A percentile compares a stretch with the other conserved stretches of the same genome.
Evolutionary conservation across 2,888 invertebrate species (phyloP).

Genomic region (Petrophora chlorosata): DNA sequence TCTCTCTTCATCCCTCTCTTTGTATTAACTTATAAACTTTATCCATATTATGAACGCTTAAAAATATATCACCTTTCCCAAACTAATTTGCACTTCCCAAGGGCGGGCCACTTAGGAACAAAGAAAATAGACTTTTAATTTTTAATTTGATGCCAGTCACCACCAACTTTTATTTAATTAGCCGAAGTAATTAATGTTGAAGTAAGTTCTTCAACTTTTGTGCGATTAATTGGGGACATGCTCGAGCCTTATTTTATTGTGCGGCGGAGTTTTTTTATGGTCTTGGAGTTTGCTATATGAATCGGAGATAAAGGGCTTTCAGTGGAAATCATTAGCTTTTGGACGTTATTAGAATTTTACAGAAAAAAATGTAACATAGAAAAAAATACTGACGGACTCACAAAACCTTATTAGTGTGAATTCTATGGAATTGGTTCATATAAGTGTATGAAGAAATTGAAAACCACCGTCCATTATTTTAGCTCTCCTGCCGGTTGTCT

Average conservation of each 20-base stretch:
- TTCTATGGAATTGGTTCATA: no score
- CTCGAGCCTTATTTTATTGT: conserved; percentile 1
- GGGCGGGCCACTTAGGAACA: conserved; percentile 3
- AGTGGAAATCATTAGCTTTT: no score
- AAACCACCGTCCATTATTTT: no score
- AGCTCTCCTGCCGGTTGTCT: no score
- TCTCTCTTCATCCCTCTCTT: no score
- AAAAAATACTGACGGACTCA: no score
- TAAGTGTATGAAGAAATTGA: no score
- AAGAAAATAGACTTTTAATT: conserved; percentile 15
- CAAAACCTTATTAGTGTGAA: no score
- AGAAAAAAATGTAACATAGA: no score
- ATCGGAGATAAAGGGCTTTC: no score
- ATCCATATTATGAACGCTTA: conserved; percentile 6
- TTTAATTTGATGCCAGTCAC: conserved; percentile 21
- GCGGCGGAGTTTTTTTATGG: neutral
- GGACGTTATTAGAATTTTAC: no score
- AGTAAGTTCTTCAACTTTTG: conserved; percentile 23
- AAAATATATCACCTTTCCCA: conserved; percentile 12
- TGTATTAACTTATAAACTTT: no score
- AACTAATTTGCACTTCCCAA: conserved; percentile 17
- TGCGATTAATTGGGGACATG: conserved; percentile 2
- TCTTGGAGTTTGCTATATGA: neutral
- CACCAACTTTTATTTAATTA: conserved; percentile 36
- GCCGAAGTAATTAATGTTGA: conserved; percentile 29